Percentiles rank a stretch among this genome's conserved stretches.
phyloP scores from a whole-genome alignment of 2,113 vertebrate genomes.

The Macrotis lagotis region DNA sequence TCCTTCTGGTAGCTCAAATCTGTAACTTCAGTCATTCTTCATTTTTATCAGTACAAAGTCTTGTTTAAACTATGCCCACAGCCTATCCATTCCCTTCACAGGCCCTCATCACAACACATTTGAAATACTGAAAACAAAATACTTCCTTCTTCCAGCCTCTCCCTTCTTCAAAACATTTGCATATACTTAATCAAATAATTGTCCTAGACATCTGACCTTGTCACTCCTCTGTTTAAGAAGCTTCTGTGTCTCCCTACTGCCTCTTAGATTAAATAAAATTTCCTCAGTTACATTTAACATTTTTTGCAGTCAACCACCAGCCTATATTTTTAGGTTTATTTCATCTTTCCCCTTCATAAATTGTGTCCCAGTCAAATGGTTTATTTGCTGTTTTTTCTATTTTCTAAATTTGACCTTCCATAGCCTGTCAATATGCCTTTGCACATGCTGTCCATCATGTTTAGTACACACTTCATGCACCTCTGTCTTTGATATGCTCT shows the following conservation, averaged over 20 bases:
- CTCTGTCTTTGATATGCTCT: background rate
- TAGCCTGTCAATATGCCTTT: background rate
- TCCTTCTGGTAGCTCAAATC: background rate
- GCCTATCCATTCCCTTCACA: background rate
- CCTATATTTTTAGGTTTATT: background rate
- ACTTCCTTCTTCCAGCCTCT: background rate
- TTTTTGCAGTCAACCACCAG: background rate
- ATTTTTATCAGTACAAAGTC: background rate
- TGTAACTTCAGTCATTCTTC: background rate
- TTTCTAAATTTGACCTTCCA: background rate
- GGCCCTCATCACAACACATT: background rate
- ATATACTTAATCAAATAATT: background rate
- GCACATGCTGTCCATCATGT: background rate
- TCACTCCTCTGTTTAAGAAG: background rate
- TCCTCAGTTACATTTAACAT: background rate
- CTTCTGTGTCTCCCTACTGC: background rate
- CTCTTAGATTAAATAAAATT: background rate
- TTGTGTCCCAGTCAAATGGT: background rate
- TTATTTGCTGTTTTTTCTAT: background rate
- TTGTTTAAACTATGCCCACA: background rate
- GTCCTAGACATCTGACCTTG: background rate
- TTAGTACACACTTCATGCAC: background rate
- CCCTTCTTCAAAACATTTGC: background rate
- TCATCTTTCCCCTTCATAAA: background rate
- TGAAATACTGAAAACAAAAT: background rate